Conservation (phyloP, 2,888 invertebrate species). For the Sialis lutaria region DNA sequence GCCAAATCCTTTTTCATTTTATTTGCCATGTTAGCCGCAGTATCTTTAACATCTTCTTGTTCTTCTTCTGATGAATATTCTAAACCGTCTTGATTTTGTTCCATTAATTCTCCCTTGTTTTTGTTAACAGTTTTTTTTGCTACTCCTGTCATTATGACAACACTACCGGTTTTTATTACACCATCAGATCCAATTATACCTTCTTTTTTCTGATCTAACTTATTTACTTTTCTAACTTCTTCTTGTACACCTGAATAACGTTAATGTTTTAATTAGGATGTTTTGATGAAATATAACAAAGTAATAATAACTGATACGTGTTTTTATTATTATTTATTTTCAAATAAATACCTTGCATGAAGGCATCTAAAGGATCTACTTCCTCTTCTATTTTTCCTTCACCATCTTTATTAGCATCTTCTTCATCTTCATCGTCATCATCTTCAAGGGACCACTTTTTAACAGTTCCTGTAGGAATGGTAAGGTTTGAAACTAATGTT, state of each 20-base stretch:
- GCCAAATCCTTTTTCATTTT: slow-evolving; percentile 85
- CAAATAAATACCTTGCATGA: slow-evolving; percentile 57
- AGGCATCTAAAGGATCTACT: slow-evolving; percentile 92
- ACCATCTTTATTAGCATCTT: slow-evolving; percentile 22
- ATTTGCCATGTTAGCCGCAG: slow-evolving; percentile 73
- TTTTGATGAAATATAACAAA: background rate
- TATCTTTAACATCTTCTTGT: slow-evolving; percentile 82
- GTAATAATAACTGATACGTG: background rate
- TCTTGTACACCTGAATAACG: slow-evolving; percentile 34
- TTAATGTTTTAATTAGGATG: slow-evolving; percentile 3
- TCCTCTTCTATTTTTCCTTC: slow-evolving; percentile 40
- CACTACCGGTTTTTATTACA: slow-evolving; percentile 35
- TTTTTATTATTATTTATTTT: background rate
- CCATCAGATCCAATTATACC: slow-evolving; percentile 22
- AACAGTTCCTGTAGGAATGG: slow-evolving; percentile 28
- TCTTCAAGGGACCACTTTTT: slow-evolving; percentile 95
- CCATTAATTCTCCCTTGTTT: slow-evolving; percentile 94
- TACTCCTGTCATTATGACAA: slow-evolving; percentile 69
- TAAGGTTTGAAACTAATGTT: slow-evolving; percentile 25
- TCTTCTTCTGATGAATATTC: slow-evolving; percentile 98
- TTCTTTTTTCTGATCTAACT: slow-evolving; percentile 39
- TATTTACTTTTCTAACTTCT: slow-evolving; percentile 68
- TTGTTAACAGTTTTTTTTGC: slow-evolving; percentile 63
- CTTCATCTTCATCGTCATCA: slow-evolving; percentile 80
- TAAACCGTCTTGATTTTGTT: slow-evolving; percentile 94